Conservation (phyloP, 2,888 invertebrate species). For the Lordiphosa fenestrarum region DNA sequence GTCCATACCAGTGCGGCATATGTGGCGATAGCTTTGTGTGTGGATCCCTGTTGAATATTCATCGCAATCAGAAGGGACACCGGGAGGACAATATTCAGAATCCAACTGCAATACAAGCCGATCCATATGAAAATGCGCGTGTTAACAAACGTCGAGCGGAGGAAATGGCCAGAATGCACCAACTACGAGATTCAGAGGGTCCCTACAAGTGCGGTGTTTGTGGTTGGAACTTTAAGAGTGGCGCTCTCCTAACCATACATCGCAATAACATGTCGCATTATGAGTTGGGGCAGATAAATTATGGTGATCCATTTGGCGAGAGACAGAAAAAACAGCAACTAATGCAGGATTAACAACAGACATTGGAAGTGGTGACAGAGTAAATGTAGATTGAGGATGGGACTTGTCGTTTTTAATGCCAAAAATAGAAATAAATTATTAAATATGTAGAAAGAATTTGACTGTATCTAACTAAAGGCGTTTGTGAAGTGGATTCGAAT, state of each 20-base stretch:
- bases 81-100: constrained; percentile 45
- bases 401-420: not conserved
- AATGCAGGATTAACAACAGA: constrained; percentile 10
- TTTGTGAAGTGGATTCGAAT: no score
- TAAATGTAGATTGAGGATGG: no score
- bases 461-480: no score
- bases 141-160: constrained; percentile 57
- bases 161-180: constrained; percentile 49
- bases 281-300: constrained; percentile 43
- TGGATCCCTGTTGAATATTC: constrained; percentile 84
- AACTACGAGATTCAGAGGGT: constrained; percentile 24
- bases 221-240: constrained; percentile 45
- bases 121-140: constrained; percentile 75
- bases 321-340: constrained; percentile 30
- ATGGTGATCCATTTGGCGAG: constrained; percentile 48
- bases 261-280: constrained; percentile 57
- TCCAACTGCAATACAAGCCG: constrained; percentile 31
- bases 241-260: constrained; percentile 52
- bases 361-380: not conserved
- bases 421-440: not conserved
- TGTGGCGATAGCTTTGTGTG: constrained; percentile 87
- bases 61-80: constrained; percentile 84
- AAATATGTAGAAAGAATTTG: no score
- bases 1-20: constrained; percentile 84
- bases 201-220: constrained; percentile 52